Base-by-base conservation (phyloP, 2,888 invertebrate species). In the Pardosa pseudoannulata region DNA sequence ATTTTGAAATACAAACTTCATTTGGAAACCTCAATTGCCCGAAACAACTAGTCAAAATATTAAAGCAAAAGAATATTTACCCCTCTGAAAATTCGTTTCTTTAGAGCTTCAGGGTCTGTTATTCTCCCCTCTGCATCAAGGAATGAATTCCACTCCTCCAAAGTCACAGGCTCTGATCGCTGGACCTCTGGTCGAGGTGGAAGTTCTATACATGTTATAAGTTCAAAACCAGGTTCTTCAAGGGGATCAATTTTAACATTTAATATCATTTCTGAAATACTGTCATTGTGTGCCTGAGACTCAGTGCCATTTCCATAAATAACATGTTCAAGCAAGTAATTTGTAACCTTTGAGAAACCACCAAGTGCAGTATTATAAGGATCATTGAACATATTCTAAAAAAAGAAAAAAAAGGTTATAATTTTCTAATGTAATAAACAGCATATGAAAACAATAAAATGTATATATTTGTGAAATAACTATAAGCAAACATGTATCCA, bases 11-110 rank as follows among this genome's bases (percentile, higher is more conserved):
- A n/a, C n/a, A n/a, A n/a, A n/a, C n/a, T n/a, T n/a, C n/a, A n/a
- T n/a, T n/a, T n/a, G n/a, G n/a, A n/a, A n/a, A n/a, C n/a, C n/a
- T n/a, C n/a, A n/a, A n/a, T n/a, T n/a, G n/a, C n/a, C n/a, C n/a
- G n/a, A n/a, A n/a, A n/a, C n/a, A n/a, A n/a, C n/a, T n/a, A n/a
- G n/a, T n/a, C n/a, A n/a, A n/a, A 39, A 39, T 39, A 13, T 39
- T 9, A 9, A 13, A 39, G 39, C 7, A 39, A 39, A 39, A 39
- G 36, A 74, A 7, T 88, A 93, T n/a, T 92, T 91, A 96, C 97
- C 90, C 98, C 98, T 92, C 95, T 94, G 91, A 98, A 99, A 90
- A 99, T 96, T 68, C 96, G 94, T 90, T 95, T 94, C 91, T 95
- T 96, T 0, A 98, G 93, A 7, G 94, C 94, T 9, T 95, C 95